Base-by-base conservation (phyloP, 2,888 invertebrate genomes). In the Pycnomerus fuliginosus region DNA sequence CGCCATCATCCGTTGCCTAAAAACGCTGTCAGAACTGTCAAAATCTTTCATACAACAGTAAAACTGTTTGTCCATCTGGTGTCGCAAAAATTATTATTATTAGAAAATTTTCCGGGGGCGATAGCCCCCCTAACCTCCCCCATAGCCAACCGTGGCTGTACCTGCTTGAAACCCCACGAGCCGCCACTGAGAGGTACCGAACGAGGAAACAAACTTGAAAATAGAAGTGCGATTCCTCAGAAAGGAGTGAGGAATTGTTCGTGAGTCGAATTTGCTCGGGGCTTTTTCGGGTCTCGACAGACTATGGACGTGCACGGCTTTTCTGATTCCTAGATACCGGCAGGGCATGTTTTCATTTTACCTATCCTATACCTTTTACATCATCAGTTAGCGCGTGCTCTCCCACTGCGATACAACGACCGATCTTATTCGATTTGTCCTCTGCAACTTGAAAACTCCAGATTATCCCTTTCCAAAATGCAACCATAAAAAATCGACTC, bases 191-290 rank as follows among this genome's bases (percentile, higher is more conserved):
- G n/a, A n/a, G n/a, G n/a, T n/a, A n/a, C n/a, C n/a, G n/a, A n/a
- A n/a, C 34, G 46, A 53, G 60, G 61, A 61, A 66, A 65, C 64
- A 65, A 65, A 66, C 59, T 62, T 60, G 61, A 64, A 61, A 61
- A 62, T 62, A 59, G 60, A 60, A 60, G 64, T 61, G 61, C 61
- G 62, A 65, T 65, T 65, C 65, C 61, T 58, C 56, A 56, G 58
- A 61, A 66, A 61, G 58, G 64, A 66, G 65, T 66, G 64, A 67
- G 66, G 65, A 66, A 68, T 66, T 64, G 70, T 64, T 68, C 70
- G 70, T 70, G 70, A 68, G 64, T 50, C 40, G 68, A 68, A 67
- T 68, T 50, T 52, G 59, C 56, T 55, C 44, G 48, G 41, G 50
- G 56, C 46, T 55, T 59, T 52, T 58, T 52, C 48, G 52, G 58